Base-by-base conservation (phyloP, 1,140 invertebrate species). In the Elysia chlorotica region DNA sequence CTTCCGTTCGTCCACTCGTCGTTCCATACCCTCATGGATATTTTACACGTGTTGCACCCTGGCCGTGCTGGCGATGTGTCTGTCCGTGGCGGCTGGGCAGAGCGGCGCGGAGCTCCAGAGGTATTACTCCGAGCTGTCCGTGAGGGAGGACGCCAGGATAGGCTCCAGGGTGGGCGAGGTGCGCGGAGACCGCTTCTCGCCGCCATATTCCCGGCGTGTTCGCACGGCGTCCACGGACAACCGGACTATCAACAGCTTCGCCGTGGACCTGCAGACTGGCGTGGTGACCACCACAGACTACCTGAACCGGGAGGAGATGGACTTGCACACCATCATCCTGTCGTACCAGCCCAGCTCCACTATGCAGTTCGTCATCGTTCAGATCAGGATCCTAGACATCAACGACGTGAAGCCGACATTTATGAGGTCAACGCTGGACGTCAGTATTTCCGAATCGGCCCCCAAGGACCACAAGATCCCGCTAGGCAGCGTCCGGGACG, bases 401-500 rank as follows among this genome's bases (percentile, higher is more conserved):
- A 71, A 71, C 37, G 69, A 71, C 37, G 31, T 53, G 21, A 38
- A 31, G 1, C 67, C 67, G 14, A 33, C 54, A 21, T 69, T 69
- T 38, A 28, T 33, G 14, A 69, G 59, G 36, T 21, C 67, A 21
- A 6, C n/a, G 30, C 31, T 59, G 1, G 37, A 59, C n/a, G 23
- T 38, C 30, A 71, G 28, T 25, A 62, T 71, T 21, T 25, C 69
- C 2, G 69, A 71, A 28, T 63, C 69, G 10, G 69, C 59, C 23
- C 69, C 57, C 1, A 30, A 5, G 17, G 38, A 30, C 21, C 37
- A 62, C 59, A 71, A 71, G 30, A 71, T 71, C 54, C 31, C 69
- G 1, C 69, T 71, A 23, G 69, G 69, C 3, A 71, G 69, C 30
- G 69, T 71, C 3, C 2, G 59, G 37, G 69, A 71, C 30, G 59